Conservation (phyloP, 2,113 vertebrate species). For the Xerus inauris region DNA sequence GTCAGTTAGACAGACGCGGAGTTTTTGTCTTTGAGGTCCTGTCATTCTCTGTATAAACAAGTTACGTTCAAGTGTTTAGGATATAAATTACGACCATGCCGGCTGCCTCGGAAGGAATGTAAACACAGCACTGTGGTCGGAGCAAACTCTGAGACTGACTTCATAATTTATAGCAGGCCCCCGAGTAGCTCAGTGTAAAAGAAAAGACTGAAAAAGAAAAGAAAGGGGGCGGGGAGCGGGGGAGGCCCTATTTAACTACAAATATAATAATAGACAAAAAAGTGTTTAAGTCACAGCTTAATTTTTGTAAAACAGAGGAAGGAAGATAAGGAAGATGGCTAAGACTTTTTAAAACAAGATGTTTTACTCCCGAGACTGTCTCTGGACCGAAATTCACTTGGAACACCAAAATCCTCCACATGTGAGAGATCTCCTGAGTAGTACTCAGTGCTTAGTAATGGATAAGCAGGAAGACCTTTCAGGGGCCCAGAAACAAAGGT, state of each 20-base stretch:
- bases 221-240: not conserved
- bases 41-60: conserved; percentile 92
- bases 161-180: conserved; percentile 92
- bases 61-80: conserved; percentile 92
- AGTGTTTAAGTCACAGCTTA: conserved; percentile 30
- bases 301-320: conserved; percentile 44
- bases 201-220: conserved; percentile 55
- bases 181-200: conserved; percentile 80
- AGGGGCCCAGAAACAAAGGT: not conserved
- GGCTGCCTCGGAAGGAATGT: conserved; percentile 91
- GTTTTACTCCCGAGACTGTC: not conserved
- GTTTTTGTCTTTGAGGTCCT: conserved; percentile 86
- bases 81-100: conserved; percentile 93
- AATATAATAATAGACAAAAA: conserved; percentile 77
- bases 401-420: not conserved
- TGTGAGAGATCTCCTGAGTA: not conserved
- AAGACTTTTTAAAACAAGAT: conserved; percentile 44
- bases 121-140: conserved; percentile 93
- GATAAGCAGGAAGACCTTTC: not conserved
- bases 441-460: not conserved
- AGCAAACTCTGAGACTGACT: conserved; percentile 89
- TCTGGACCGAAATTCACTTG: not conserved
- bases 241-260: conserved; percentile 75
- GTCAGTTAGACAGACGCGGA: conserved; percentile 51
- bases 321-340: conserved; percentile 42